Percentiles rank a stretch among this genome's conserved stretches.
Evolutionary conservation across 2,888 invertebrate genomes (phyloP).

Genomic region (Tetropium fuscum): DNA sequence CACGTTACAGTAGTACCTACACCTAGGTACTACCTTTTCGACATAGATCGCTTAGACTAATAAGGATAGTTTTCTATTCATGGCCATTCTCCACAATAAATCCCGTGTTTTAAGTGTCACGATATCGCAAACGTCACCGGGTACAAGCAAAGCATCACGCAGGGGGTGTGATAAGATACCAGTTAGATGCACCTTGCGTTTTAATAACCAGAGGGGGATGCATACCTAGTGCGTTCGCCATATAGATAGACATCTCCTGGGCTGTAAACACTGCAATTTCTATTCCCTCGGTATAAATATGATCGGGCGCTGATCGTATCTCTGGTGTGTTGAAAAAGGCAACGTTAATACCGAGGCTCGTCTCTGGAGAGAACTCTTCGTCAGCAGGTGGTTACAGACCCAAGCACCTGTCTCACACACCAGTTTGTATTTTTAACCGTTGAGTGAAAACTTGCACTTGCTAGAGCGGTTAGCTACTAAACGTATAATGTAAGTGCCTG

Average conservation of each 20-base stretch:
- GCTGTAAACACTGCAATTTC: slow-evolving; percentile 32
- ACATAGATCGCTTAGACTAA: too few relatives aligned
- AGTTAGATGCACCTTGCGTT: slow-evolving; percentile 20
- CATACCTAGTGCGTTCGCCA: slow-evolving; percentile 1
- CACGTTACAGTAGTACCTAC: too few relatives aligned
- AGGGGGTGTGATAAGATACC: slow-evolving; percentile 17
- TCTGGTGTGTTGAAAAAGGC: slow-evolving; percentile 19
- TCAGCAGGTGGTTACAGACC: slow-evolving; percentile 45
- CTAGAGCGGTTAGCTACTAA: slow-evolving; percentile 38
- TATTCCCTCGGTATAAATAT: slow-evolving; percentile 25
- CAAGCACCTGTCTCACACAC: slow-evolving; percentile 59
- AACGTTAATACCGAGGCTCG: slow-evolving; percentile 25
- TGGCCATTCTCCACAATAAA: not conserved
- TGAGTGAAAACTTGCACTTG: slow-evolving; percentile 58
- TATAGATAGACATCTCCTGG: slow-evolving; percentile 15
- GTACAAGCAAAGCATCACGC: slow-evolving; percentile 1
- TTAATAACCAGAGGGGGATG: slow-evolving; percentile 2
- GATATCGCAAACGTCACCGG: slow-evolving; percentile 14
- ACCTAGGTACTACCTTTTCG: too few relatives aligned
- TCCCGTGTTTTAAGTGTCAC: not conserved
- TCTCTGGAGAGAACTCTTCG: slow-evolving; percentile 18
- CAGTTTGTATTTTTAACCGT: slow-evolving; percentile 58
- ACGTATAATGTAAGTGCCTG: slow-evolving; percentile 5
- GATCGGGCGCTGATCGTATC: slow-evolving; percentile 26
- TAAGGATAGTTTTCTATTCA: not conserved